A percentile compares a stretch with the other conserved stretches of the same genome.
phyloP scores from a whole-genome alignment of 1,140 invertebrate species.

The Acyrthosiphon pisum region DNA sequence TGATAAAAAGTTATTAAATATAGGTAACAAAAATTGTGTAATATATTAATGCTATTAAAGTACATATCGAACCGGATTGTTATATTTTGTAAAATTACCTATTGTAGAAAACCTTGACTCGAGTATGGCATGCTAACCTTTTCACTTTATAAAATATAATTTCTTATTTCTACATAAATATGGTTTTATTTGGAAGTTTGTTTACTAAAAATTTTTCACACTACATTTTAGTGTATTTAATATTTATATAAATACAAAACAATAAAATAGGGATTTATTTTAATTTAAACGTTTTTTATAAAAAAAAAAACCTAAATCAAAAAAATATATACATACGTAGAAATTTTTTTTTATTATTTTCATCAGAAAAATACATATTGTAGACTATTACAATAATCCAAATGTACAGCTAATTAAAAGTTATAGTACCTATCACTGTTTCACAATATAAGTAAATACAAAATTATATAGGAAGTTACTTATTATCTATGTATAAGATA shows the following conservation, averaged over 20 bases:
- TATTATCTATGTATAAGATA: neutral
- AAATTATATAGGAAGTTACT: neutral
- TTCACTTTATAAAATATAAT: neutral
- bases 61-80: neutral
- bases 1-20: neutral
- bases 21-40: neutral
- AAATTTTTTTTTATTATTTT: neutral
- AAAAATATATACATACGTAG: too few relatives aligned
- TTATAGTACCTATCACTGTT: neutral
- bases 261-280: neutral
- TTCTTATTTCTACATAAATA: neutral
- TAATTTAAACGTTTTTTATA: neutral
- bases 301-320: neutral
- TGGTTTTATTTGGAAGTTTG: neutral
- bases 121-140: slow-evolving; percentile 9
- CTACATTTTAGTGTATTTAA: neutral
- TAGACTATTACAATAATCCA: neutral
- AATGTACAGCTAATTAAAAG: neutral
- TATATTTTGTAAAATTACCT: slow-evolving; percentile 4
- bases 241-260: neutral
- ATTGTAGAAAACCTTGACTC: neutral
- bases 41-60: neutral
- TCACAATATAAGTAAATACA: neutral
- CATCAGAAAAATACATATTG: neutral
- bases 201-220: neutral